These are phyloP conservation scores for Myotis daubentonii DNA, from an alignment of 2,797 vertebrate genomes.

Conservation along the genomic window DNA sequence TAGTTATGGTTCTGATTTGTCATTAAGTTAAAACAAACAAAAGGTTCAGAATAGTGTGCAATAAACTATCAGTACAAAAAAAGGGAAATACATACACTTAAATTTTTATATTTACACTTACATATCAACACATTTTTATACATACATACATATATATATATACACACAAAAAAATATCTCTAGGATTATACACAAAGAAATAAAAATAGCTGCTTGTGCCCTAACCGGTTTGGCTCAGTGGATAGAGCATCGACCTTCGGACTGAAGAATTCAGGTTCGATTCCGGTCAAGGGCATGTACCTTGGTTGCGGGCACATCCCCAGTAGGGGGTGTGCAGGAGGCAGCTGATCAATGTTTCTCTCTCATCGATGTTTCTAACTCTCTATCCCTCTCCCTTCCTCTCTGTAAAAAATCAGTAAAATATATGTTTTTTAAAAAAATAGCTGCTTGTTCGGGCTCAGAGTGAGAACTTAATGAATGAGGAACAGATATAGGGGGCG, in stretches of 20 bases:
- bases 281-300: too few species aligned
- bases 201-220: background rate
- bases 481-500: background rate
- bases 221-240: too few species aligned
- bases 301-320: too few species aligned
- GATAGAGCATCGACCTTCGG: too few species aligned
- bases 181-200: background rate
- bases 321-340: too few species aligned
- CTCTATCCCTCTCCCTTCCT: too few species aligned
- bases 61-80: background rate
- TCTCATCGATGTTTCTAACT: too few species aligned
- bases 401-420: too few species aligned
- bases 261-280: too few species aligned
- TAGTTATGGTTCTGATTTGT: background rate
- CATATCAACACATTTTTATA: background rate
- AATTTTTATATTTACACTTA: background rate
- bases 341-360: too few species aligned
- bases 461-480: background rate
- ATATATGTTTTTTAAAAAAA: background rate
- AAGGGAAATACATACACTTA: background rate
- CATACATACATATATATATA: background rate
- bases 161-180: background rate
- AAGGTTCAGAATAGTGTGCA: background rate
- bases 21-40: conserved; percentile 22
- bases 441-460: background rate